A percentile compares a stretch with the other conserved stretches of the same genome.
Evolutionary conservation across 2,113 vertebrate genomes (phyloP).

Genomic region (Oryzias javanicus): DNA sequence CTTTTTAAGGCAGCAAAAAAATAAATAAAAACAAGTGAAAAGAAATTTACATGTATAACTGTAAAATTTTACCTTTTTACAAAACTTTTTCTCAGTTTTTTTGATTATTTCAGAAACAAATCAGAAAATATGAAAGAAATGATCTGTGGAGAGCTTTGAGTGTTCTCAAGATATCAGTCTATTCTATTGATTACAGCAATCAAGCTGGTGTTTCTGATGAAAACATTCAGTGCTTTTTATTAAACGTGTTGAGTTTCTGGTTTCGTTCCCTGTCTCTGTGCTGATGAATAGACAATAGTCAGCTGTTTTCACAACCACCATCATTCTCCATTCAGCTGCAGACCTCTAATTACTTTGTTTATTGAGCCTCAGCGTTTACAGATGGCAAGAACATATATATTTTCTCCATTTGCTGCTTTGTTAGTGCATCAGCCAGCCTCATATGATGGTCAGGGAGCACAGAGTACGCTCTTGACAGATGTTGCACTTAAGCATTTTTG

Average conservation of each 20-base stretch:
- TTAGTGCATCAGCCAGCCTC: slow-evolving; percentile 12
- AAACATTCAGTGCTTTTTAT: neutral
- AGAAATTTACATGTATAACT: too few species aligned
- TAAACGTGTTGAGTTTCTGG: neutral
- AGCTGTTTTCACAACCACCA: neutral
- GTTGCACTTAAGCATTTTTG: slow-evolving; percentile 19
- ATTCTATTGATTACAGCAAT: too few species aligned
- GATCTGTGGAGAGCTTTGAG: too few species aligned
- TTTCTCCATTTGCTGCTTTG: slow-evolving; percentile 21
- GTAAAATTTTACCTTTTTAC: too few species aligned
- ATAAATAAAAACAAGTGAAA: too few species aligned
- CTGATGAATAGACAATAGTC: neutral
- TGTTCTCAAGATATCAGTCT: too few species aligned
- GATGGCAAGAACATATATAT: slow-evolving; percentile 13
- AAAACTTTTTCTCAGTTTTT: too few species aligned
- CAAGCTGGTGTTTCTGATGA: neutral
- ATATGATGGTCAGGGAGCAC: slow-evolving; percentile 10
- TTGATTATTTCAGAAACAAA: too few species aligned
- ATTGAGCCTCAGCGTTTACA: slow-evolving; percentile 21
- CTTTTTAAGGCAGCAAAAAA: too few species aligned
- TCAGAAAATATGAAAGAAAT: too few species aligned
- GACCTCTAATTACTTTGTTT: slow-evolving; percentile 24
- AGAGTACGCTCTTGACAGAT: slow-evolving; percentile 29
- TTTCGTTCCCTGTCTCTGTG: slow-evolving; percentile 1
- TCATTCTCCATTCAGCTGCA: slow-evolving; percentile 9